Conservation (phyloP, 1,140 invertebrate species). For the Drosophila saltans region DNA sequence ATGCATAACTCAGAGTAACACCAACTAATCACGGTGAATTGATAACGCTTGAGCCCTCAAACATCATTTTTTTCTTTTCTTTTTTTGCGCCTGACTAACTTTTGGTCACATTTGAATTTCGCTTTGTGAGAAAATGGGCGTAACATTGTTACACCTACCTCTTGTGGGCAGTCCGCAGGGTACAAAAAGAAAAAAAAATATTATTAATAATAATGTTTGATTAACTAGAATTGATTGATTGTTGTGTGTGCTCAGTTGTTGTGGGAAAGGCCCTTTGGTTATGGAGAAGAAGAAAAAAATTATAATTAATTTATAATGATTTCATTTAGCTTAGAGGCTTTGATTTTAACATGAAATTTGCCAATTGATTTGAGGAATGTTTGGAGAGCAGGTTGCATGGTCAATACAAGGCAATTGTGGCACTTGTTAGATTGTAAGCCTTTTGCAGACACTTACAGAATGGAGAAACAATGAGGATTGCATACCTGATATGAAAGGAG, state of each 20-base stretch:
- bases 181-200: neutral
- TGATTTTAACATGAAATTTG: neutral
- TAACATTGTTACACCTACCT: conserved; percentile 2
- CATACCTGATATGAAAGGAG: no score
- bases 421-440: no score
- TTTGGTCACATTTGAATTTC: conserved; percentile 11
- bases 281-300: neutral
- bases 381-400: neutral
- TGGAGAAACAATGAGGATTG: no score
- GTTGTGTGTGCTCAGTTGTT: neutral
- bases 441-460: no score
- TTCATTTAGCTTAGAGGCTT: neutral
- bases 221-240: conserved; percentile 13
- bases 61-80: neutral
- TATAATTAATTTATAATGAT: conserved; percentile 5
- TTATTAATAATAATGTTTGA: conserved; percentile 7
- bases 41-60: neutral
- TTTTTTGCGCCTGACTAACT: conserved; percentile 7
- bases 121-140: conserved; percentile 10
- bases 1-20: conserved; percentile 9
- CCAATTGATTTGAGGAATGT: neutral
- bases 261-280: conserved; percentile 4
- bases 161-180: neutral
- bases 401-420: no score
- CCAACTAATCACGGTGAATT: neutral